phyloP scores from a whole-genome alignment of 2,888 invertebrate species.

The Agrotis exclamationis region DNA sequence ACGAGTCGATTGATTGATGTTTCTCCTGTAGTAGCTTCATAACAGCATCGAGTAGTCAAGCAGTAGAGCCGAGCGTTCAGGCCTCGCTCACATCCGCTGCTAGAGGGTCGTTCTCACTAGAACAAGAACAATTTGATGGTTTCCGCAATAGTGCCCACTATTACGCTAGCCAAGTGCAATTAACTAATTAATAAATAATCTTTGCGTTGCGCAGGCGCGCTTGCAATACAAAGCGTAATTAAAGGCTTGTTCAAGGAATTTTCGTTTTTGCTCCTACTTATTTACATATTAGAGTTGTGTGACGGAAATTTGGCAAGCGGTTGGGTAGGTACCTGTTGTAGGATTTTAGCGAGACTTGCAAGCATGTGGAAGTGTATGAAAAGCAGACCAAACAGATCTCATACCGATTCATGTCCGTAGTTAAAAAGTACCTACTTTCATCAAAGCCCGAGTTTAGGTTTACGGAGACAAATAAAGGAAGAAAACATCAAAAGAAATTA shows the following conservation, averaged over 20 bases:
- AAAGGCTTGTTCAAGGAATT: conserved; percentile 72
- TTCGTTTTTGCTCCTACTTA: conserved; percentile 59
- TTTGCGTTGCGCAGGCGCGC: conserved; percentile 74
- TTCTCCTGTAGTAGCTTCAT: conserved; percentile 23
- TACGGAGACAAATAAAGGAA: neutral
- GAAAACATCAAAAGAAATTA: neutral
- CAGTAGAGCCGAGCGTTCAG: conserved; percentile 63
- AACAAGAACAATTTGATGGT: conserved; percentile 82
- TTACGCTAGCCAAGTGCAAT: conserved; percentile 75
- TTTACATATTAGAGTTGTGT: conserved; percentile 55
- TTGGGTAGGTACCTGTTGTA: conserved; percentile 10
- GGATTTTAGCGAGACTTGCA: conserved; percentile 9
- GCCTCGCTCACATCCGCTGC: conserved; percentile 86
- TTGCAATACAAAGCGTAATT: conserved; percentile 74
- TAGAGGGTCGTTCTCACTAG: conserved; percentile 87
- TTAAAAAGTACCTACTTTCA: neutral
- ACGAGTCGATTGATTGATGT: conserved; percentile 1
- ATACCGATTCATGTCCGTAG: neutral
- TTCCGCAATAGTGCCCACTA: conserved; percentile 77
- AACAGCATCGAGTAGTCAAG: conserved; percentile 24
- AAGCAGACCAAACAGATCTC: neutral
- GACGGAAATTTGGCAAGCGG: conserved; percentile 40
- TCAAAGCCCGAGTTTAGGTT: neutral
- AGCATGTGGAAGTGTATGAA: neutral
- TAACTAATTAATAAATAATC: conserved; percentile 75